These are phyloP conservation scores for Trichonephila clavata DNA, from an alignment of 1,140 invertebrate genomes.

Conservation along the genomic window DNA sequence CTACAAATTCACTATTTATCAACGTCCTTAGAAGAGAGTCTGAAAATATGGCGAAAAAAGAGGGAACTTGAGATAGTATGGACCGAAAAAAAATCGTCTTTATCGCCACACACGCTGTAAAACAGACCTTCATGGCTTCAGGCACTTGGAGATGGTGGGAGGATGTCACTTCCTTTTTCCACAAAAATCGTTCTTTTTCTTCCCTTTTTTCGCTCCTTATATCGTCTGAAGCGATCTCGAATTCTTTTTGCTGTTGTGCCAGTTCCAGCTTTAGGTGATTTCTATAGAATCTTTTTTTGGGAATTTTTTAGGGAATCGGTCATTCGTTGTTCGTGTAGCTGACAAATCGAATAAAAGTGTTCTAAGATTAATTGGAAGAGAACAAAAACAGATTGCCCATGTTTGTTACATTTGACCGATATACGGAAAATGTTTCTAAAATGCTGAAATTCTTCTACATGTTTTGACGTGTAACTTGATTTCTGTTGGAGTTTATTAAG, in stretches of 20 bases:
- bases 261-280: neutral
- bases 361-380: neutral
- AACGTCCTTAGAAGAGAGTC: neutral
- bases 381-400: neutral
- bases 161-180: neutral
- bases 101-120: conserved; percentile 9
- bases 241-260: neutral
- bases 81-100: neutral
- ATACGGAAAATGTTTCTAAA: too few relatives aligned
- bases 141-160: conserved; percentile 6
- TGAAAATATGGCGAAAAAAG: neutral
- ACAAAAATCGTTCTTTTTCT: neutral
- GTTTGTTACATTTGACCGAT: too few relatives aligned
- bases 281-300: neutral
- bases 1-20: conserved; percentile 16
- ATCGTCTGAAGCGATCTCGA: neutral
- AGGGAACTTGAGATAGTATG: neutral
- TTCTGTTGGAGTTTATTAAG: too few relatives aligned
- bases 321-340: neutral
- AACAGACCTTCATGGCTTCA: neutral
- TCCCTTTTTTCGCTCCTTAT: neutral
- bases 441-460: too few relatives aligned
- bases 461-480: too few relatives aligned
- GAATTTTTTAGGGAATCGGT: neutral
- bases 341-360: neutral